Base-by-base conservation (phyloP, 2,797 vertebrate species). In the Mionectes olivaceus region DNA sequence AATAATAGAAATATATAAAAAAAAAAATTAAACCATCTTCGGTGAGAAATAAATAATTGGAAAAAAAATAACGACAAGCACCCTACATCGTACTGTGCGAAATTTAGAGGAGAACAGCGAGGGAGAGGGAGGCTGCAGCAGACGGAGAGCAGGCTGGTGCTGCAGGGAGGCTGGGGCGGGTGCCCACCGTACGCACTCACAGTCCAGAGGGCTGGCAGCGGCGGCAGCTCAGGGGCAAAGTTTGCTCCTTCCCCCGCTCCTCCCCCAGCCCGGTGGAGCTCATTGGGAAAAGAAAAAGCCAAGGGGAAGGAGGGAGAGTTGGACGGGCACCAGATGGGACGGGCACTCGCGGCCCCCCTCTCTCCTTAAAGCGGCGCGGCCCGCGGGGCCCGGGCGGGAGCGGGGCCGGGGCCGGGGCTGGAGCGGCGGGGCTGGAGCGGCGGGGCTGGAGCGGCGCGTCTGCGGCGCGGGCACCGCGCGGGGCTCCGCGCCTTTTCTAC, bases 401-500 rank as follows among this genome's bases (percentile, higher is more conserved):
- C 81, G 97, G 94, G 94, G 97, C 79, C 65, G 75, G 59, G 71
- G 83, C 82, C 65, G 55, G 59, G 81, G 84, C 73, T n/a, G n/a
- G n/a, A n/a, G 59, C 63, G 16, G 96, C 97, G 98, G 50, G 27
- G 47, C 47, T 9, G 47, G 47, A 49, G 47, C 47, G 27, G 50
- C 28, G 50, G 28, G 97, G 98, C 98, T 98, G 98, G 93, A 97
- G 97, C 96, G 87, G 95, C 94, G 96, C 97, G 95, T 98, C 98
- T 98, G 98, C 98, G 98, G 98, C 99, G 98, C 98, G 97, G 97
- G 97, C 94, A 98, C 98, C 97, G 98, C 97, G 98, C 97, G 93
- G 97, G 98, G 97, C 98, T 98, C 98, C 98, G 98, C 99, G 99
- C 99, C 99, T 99, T 99, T 99, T 99, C 99, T 99, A 99, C 98